Conservation (phyloP, 2,888 invertebrate species). For the Dasypogon diadema region DNA sequence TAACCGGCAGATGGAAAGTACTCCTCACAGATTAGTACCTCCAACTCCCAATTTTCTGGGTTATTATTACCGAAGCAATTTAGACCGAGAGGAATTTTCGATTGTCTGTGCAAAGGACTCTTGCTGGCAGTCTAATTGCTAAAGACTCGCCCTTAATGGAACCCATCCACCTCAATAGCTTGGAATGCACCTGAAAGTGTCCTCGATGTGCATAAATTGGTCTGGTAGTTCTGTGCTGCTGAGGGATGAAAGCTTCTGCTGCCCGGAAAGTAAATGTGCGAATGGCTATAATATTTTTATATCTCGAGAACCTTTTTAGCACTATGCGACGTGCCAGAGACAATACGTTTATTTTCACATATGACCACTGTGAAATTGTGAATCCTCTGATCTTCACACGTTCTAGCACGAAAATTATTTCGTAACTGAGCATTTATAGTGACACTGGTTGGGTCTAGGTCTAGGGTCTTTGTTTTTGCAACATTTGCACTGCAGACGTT, state of each 20-base stretch:
- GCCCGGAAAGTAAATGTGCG: neutral
- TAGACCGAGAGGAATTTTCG: constrained; percentile 9
- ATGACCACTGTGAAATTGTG: neutral
- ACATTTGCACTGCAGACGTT: neutral
- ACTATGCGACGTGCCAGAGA: neutral
- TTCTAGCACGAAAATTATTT: neutral
- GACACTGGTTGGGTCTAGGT: neutral
- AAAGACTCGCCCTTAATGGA: constrained; percentile 12
- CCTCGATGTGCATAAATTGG: constrained; percentile 9
- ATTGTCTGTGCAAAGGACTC: constrained; percentile 16
- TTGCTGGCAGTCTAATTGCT: constrained; percentile 10
- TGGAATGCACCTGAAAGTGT: constrained; percentile 30
- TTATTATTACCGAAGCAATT: constrained; percentile 20
- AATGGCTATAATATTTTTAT: neutral
- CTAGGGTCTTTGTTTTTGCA: neutral
- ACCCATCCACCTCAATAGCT: neutral
- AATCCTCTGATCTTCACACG: neutral
- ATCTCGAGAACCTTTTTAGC: neutral
- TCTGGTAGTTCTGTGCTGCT: neutral
- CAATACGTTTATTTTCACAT: neutral
- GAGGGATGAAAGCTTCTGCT: neutral
- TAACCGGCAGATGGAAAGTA: neutral
- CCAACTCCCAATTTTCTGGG: neutral
- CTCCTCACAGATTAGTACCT: neutral
- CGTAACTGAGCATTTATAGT: neutral